Conservation (phyloP, 2,888 invertebrate species). For the Troides oblongomaculatus region DNA sequence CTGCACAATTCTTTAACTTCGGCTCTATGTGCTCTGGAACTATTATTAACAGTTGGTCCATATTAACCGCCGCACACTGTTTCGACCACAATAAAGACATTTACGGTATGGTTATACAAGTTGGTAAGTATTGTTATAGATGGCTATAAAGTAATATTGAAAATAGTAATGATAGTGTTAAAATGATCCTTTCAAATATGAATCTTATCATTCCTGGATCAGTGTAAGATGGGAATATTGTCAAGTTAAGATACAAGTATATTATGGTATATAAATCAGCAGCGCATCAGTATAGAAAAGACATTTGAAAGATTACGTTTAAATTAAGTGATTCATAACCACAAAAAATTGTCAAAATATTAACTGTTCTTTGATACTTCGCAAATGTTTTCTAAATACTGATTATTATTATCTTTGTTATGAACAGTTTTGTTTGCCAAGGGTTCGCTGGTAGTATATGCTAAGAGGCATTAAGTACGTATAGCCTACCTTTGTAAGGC, state of each 20-base stretch:
- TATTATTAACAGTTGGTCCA: slow-evolving; percentile 54
- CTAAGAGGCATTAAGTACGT: background rate
- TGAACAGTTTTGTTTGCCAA: too few relatives aligned
- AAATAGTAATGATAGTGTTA: background rate
- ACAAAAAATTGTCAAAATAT: background rate
- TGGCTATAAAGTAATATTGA: background rate
- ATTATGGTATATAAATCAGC: too few relatives aligned
- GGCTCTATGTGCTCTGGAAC: slow-evolving; percentile 57
- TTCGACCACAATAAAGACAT: slow-evolving; percentile 48
- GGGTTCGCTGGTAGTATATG: background rate
- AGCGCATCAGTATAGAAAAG: background rate
- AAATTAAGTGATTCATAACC: background rate
- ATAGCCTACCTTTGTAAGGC: too few relatives aligned
- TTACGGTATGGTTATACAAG: slow-evolving; percentile 49
- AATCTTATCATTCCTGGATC: too few relatives aligned
- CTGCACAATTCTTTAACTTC: slow-evolving; percentile 53
- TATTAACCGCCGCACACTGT: slow-evolving; percentile 64
- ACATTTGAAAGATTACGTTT: background rate
- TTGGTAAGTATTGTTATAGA: slow-evolving; percentile 45
- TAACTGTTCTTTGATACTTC: background rate
- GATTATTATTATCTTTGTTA: background rate
- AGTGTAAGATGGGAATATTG: too few relatives aligned
- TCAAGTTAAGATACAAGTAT: too few relatives aligned
- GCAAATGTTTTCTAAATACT: background rate
- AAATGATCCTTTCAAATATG: background rate